phyloP scores from a whole-genome alignment of 1,140 invertebrate species.

The Pantala flavescens region DNA sequence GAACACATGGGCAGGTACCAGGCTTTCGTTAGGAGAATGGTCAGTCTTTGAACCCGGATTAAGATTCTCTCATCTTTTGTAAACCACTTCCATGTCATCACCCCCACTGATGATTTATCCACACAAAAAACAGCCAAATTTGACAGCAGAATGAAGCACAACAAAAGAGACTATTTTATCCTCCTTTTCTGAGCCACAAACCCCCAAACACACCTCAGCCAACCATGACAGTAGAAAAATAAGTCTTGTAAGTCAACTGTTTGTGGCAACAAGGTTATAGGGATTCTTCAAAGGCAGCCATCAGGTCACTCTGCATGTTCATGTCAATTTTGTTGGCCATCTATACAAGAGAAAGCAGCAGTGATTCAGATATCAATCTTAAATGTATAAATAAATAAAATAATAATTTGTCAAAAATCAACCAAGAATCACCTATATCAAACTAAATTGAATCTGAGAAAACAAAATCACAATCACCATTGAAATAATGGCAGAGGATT shows the following conservation, averaged over 20 bases:
- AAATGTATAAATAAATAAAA: conserved; percentile 22
- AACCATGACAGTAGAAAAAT: conserved; percentile 2
- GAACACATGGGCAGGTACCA: not conserved
- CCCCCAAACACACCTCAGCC: not conserved
- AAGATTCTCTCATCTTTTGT: not conserved
- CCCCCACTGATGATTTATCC: not conserved
- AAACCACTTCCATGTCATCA: not conserved
- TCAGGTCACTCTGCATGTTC: conserved; percentile 95
- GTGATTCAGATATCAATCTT: conserved; percentile 14
- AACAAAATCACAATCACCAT: not conserved
- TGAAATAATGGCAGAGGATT: too few species aligned
- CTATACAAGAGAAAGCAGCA: conserved; percentile 49
- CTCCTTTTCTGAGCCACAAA: not conserved
- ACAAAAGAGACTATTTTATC: not conserved
- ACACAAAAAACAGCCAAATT: not conserved
- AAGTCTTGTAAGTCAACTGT: not conserved
- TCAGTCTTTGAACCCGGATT: not conserved
- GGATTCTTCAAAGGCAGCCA: conserved; percentile 94
- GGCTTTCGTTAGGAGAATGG: not conserved
- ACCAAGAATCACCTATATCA: not conserved
- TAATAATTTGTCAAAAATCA: not conserved
- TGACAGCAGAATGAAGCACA: not conserved
- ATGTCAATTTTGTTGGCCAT: conserved; percentile 93
- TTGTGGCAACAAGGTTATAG: conserved; percentile 47
- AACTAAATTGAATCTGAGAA: conserved; percentile 8